Evolutionary conservation across 2,113 vertebrate genomes (phyloP), one percentile per base, ranked within the genome.

Genomic region (Austrofundulus limnaeus): DNA sequence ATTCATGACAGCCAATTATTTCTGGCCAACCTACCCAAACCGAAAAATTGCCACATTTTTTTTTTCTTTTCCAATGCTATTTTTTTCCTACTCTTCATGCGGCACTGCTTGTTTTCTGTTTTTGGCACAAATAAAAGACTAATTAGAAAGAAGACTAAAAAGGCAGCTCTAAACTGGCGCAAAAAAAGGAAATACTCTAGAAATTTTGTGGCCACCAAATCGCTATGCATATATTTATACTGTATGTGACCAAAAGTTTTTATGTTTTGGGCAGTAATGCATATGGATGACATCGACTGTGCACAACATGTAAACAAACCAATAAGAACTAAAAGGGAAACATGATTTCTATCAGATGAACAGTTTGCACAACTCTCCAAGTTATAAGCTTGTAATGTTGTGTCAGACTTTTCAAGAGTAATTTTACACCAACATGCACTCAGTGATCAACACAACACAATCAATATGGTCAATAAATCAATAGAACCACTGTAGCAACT

Each of bases 1-100:
- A 70, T 72, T 57, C 76, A 70, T 89, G 86, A 88, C 88, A 90
- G 82, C 86, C 88, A 91, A 91, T 89, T 90, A 89, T 91, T 89
- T 86, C 77, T 88, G 83, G 77, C 85, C 90, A 91, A 82, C 78
- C 81, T 87, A 86, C 78, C 85, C 77, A 83, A 75, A 82, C 86
- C 48, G 48, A 86, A 80, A 83, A 79, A 70, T 82, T 86, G 80
- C 69, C 78, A 65, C 47, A 62, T 17, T 47, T 64, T 82, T 75
- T 78, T 73, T 70, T 65, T 24, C 19, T 6, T 11, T 9, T 45
- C 14, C 14, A 54, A 47, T 64, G 41, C 62, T 64, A 53, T 57
- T 56, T 55, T 71, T 70, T 62, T 34, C 59, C 65, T 23, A 49
- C 48, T 58, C 64, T 80, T 71, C 61, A 68, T 60, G 64, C 82